Conservation (phyloP, 1,140 invertebrate genomes). For the Paralvinella palmiformis region DNA sequence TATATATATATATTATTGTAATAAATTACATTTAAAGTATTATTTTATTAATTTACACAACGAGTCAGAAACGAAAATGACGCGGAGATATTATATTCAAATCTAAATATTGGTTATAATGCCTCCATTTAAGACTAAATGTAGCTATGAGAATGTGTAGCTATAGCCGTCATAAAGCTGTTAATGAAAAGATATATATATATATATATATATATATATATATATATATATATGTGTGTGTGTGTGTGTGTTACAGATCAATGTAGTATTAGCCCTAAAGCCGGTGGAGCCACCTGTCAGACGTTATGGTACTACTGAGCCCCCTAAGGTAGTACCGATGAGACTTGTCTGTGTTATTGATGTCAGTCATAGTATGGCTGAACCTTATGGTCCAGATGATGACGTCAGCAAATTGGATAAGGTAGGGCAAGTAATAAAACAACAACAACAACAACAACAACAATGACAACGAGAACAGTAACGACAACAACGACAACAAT, state of each 20-base stretch:
- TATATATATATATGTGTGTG: not conserved
- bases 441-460: not conserved
- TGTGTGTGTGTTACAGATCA: not conserved
- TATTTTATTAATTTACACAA: not conserved
- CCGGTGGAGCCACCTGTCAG: conserved; percentile 9
- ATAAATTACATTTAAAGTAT: not conserved
- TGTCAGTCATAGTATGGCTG: conserved; percentile 21
- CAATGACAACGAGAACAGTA: not conserved
- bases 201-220: not conserved
- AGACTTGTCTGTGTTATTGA: conserved; percentile 16
- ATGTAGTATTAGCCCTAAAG: conserved; percentile 15
- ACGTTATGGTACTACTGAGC: not conserved
- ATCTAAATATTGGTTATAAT: too few relatives aligned
- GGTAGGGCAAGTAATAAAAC: not conserved
- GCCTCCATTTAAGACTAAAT: too few relatives aligned
- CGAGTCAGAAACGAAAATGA: too few relatives aligned
- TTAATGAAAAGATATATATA: not conserved
- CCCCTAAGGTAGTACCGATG: not conserved
- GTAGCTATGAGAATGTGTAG: not conserved
- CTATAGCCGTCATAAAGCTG: not conserved
- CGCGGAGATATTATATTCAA: too few relatives aligned
- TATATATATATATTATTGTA: not conserved
- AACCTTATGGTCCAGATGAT: conserved; percentile 14
- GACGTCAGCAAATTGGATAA: conserved; percentile 2
- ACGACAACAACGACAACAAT: not conserved